Base-by-base conservation (phyloP, 2,888 invertebrate genomes). In the Nomada ferruginata region DNA sequence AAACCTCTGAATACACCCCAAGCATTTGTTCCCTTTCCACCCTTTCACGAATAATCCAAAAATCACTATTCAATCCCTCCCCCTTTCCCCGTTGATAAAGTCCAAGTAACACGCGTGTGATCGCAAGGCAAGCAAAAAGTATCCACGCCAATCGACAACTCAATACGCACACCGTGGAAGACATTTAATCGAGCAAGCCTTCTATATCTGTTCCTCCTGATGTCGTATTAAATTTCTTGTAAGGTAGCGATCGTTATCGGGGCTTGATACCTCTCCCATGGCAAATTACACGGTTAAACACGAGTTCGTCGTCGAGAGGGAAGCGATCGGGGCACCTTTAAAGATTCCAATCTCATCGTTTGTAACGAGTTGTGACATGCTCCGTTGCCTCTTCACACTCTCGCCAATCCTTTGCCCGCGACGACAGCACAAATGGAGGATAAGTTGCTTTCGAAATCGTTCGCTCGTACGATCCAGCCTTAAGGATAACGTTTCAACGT, bases 281-380 rank as follows among this genome's bases (percentile, higher is more conserved):
- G 68, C 81, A 85, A 85, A 86, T 88, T 87, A 83, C 76, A 83
- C 76, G 74, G 77, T 82, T 82, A 87, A 82, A 83, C 76, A 79
- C 74, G 72, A 50, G 60, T 26, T 68, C 76, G 59, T 10, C 79
- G 77, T 79, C 63, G 79, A 20, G 69, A 26, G n/a, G 61, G 65
- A 72, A 53, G 52, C 82, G 84, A 89, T 84, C 75, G 83, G 74
- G 69, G 64, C 70, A 23, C 61, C 83, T 86, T 64, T 77, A 78
- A 89, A 88, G 89, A 88, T 88, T 88, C 75, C 85, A 89, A 89
- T 88, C 88, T 89, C 75, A 47, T 79, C 75, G 71, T 26, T 36
- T 60, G 79, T 87, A 88, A 88, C 83, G 89, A 89, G 87, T 88
- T 79, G 82, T 77, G 74, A 79, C 82, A 87, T 84, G 90, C 83